Conservation (phyloP, 2,797 vertebrate species). For the Acipenser transmontanus region DNA sequence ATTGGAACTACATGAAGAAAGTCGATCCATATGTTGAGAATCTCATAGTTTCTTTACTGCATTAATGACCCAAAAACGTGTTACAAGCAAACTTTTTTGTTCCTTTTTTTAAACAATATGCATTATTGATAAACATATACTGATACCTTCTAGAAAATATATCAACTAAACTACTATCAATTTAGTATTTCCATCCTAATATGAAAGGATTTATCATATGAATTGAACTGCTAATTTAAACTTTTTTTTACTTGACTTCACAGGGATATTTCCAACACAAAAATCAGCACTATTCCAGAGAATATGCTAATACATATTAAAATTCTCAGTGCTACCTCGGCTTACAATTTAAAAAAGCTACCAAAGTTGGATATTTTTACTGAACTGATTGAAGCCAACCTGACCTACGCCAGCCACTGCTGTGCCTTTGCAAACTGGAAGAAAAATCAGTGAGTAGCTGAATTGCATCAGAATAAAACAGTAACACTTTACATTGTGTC, state of each 20-base stretch:
- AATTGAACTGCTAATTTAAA: background rate
- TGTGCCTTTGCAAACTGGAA: slow-evolving; percentile 75
- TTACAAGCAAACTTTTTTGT: no score
- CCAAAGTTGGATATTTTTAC: slow-evolving; percentile 70
- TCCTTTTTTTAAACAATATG: no score
- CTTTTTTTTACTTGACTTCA: slow-evolving; percentile 26
- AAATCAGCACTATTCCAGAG: slow-evolving; percentile 72
- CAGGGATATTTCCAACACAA: slow-evolving; percentile 86
- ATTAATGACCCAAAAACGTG: no score
- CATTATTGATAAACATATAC: no score
- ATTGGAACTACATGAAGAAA: no score
- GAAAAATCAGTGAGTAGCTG: slow-evolving; percentile 42
- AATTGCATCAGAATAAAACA: background rate
- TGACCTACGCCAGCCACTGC: slow-evolving; percentile 92
- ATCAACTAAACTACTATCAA: background rate
- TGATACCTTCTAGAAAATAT: no score
- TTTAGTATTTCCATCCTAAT: background rate
- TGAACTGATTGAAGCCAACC: slow-evolving; percentile 67
- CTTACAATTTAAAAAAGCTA: slow-evolving; percentile 73
- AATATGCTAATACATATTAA: slow-evolving; percentile 70
- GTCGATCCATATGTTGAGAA: no score
- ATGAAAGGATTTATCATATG: background rate
- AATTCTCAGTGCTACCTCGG: slow-evolving; percentile 69
- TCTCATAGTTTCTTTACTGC: no score
- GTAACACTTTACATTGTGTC: no score